These are phyloP conservation scores for Panthera uncia DNA, from an alignment of 2,113 vertebrate species.

Conservation along the genomic window DNA sequence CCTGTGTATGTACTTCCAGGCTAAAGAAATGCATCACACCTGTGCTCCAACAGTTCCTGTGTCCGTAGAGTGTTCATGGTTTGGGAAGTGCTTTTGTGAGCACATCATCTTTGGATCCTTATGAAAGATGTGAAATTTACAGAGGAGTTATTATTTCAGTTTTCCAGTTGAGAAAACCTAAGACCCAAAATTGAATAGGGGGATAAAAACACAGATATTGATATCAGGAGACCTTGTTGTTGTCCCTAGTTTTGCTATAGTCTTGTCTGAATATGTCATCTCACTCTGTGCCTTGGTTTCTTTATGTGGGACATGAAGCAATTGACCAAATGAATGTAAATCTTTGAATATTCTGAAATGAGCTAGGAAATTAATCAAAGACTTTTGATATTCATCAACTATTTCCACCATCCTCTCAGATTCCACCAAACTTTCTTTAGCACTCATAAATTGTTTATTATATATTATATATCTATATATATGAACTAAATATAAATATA, in stretches of 20 bases:
- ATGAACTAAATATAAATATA: too few relatives aligned
- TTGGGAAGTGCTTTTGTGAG: background rate
- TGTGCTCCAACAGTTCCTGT: background rate
- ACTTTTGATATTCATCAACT: background rate
- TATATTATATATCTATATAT: background rate
- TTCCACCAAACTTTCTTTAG: background rate
- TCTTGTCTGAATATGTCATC: background rate
- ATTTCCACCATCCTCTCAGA: background rate
- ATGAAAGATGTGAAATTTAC: slow-evolving; percentile 1
- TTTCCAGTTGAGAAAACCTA: slow-evolving; percentile 23
- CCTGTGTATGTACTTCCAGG: background rate
- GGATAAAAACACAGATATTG: background rate
- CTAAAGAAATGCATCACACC: background rate
- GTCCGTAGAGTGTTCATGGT: background rate
- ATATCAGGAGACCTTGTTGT: background rate
- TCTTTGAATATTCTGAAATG: background rate
- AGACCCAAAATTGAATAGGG: background rate
- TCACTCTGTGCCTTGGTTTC: background rate
- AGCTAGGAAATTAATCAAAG: background rate
- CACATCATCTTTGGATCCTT: background rate
- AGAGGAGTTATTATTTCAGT: background rate
- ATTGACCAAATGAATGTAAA: background rate
- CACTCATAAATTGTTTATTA: background rate
- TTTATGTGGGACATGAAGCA: background rate
- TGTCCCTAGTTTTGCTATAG: background rate